These are phyloP conservation scores for Epirrhoe tristata DNA, from an alignment of 2,888 invertebrate genomes.

Conservation along the genomic window DNA sequence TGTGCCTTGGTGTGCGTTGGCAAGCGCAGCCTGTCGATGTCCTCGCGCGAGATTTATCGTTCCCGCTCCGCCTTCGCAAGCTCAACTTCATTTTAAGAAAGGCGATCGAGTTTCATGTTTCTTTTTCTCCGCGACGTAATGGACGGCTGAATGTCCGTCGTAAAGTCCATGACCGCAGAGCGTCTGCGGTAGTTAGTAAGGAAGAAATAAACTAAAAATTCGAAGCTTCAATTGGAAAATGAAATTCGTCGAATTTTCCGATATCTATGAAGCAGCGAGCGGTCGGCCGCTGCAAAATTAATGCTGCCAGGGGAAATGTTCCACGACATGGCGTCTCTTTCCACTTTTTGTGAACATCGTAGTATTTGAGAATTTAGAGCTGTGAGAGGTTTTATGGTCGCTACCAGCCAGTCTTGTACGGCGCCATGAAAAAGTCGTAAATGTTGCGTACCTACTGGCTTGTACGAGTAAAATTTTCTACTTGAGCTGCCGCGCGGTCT, in stretches of 20 bases:
- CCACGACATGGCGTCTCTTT: conserved; percentile 47
- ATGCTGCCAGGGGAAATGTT: conserved; percentile 52
- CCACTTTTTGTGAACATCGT: conserved; percentile 45
- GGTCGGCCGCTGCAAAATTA: conserved; percentile 50
- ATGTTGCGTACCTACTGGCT: conserved; percentile 67
- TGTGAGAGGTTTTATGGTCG: conserved; percentile 68
- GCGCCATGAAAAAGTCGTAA: conserved; percentile 78
- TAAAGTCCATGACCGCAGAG: conserved; percentile 29
- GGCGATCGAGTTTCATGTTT: conserved; percentile 62
- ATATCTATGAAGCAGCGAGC: conserved; percentile 46
- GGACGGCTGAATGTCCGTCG: conserved; percentile 54
- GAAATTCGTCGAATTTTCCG: conserved; percentile 51
- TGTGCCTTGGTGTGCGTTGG: conserved; percentile 59
- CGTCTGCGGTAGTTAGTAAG: conserved; percentile 37
- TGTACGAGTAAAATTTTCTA: conserved; percentile 74
- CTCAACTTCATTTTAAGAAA: conserved; percentile 58
- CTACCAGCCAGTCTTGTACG: conserved; percentile 65
- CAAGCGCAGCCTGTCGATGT: conserved; percentile 65
- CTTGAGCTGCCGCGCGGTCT: conserved; percentile 67
- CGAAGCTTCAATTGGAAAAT: conserved; percentile 47
- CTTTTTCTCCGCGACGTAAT: conserved; percentile 59
- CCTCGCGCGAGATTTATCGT: conserved; percentile 66
- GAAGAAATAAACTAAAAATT: conserved; percentile 37
- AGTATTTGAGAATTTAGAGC: conserved; percentile 58
- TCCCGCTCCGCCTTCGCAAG: conserved; percentile 54